Percentiles rank a stretch among this genome's conserved stretches.
Conservation (phyloP, 2,797 vertebrate species). For the Uromys caudimaculatus region DNA sequence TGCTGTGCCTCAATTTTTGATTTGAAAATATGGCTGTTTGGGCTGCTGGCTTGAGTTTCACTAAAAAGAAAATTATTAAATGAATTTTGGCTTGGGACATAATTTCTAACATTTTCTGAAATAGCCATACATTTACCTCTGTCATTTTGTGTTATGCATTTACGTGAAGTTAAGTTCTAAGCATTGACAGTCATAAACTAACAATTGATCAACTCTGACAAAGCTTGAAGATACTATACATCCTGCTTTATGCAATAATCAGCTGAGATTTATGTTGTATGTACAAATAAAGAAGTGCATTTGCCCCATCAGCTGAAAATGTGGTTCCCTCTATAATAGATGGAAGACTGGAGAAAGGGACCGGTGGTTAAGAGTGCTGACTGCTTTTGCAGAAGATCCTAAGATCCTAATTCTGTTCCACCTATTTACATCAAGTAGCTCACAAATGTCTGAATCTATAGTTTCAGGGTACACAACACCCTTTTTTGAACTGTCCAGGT, state of each 20-base stretch:
- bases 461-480: background rate
- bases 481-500: background rate
- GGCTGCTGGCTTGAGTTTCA: background rate
- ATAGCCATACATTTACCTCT: background rate
- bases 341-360: background rate
- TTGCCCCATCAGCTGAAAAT: background rate
- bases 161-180: background rate
- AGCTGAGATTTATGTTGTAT: background rate
- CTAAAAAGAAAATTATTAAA: background rate
- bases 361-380: background rate
- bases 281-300: background rate
- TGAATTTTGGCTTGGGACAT: background rate
- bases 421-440: too few relatives aligned
- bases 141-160: background rate
- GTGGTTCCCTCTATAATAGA: too few relatives aligned
- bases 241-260: background rate
- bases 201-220: background rate
- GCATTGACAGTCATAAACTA: background rate
- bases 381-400: background rate
- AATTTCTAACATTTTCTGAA: conserved; percentile 4
- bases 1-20: background rate
- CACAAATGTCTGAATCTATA: background rate
- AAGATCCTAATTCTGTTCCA: background rate
- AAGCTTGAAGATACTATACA: background rate
- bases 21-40: background rate